Conservation (phyloP, 1,140 invertebrate genomes). For the Myzus persicae region DNA sequence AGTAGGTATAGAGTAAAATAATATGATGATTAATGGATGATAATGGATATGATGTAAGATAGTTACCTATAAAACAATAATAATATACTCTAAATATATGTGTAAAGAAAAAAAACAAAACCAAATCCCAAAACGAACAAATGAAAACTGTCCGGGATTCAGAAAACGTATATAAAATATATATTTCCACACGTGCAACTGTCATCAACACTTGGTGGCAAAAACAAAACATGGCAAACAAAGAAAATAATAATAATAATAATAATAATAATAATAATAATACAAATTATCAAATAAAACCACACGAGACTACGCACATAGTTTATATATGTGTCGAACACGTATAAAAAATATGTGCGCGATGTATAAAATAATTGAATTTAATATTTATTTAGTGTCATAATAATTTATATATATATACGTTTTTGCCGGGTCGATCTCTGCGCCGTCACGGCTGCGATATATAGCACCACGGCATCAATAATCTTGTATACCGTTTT, state of each 20-base stretch:
- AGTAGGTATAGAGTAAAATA: background rate
- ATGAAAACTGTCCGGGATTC: slow-evolving; percentile 52
- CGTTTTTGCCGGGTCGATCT: slow-evolving; percentile 42
- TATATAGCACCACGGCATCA: background rate
- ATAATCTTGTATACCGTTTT: slow-evolving; percentile 34
- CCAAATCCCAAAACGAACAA: slow-evolving; percentile 49
- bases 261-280: slow-evolving; percentile 25
- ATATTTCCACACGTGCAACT: slow-evolving; percentile 58
- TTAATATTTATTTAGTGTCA: slow-evolving; percentile 23
- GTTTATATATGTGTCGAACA: slow-evolving; percentile 52
- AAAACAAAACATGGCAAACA: slow-evolving; percentile 58
- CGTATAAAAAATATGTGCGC: slow-evolving; percentile 44
- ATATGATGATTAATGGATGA: background rate
- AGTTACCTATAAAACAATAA: slow-evolving; percentile 4
- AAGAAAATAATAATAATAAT: slow-evolving; percentile 51
- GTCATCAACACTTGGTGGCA: slow-evolving; percentile 58
- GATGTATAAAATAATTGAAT: slow-evolving; percentile 1
- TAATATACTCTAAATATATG: slow-evolving; percentile 6
- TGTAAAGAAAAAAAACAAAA: background rate
- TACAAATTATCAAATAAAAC: slow-evolving; percentile 50
- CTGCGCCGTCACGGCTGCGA: slow-evolving; percentile 21
- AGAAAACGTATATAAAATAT: slow-evolving; percentile 44
- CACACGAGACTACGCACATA: slow-evolving; percentile 48
- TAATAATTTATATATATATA: slow-evolving; percentile 14
- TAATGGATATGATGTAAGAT: background rate